Base-by-base conservation (phyloP, 1,140 invertebrate species). In the Eurosta solidaginis region DNA sequence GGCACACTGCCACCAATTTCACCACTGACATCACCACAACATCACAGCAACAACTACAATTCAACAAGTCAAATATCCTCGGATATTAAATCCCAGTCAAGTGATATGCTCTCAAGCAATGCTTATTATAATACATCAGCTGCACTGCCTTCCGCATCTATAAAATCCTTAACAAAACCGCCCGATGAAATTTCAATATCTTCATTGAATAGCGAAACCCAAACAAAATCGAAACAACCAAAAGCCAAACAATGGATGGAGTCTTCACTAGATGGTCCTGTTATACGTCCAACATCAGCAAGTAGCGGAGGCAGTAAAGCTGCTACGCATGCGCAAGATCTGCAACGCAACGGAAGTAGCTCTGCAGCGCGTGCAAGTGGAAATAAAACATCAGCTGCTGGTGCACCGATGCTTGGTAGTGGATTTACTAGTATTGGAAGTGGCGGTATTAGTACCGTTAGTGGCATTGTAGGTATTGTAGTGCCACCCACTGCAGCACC, bases 241-340 rank as follows among this genome's bases (percentile, higher is more conserved):
- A 89, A 89, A 81, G 82, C 88, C 75, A 89, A 89, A 82, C 88
- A 88, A 84, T 88, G 85, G 88, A 77, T 88, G 76, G 89, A 90
- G 81, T 90, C 89, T 0, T 90, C 89, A 17, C 79, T 90, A 27
- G 89, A 90, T 80, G 89, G 89, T 9, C 89, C 89, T 0, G 82
- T 88, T 7, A 85, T 87, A 20, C 81, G 85, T 27, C 80, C 77
- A 14, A 80, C 29, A 82, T 74, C 74, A 82, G 50, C 76, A 79
- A 78, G 10, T 4, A 45, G 40, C 36, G 14, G 10, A 17, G 29
- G 4, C 4, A 4, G 33, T 42, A 44, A 42, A 5, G 6, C 36
- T 45, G 22, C 22, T 45, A 36, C 49, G 44, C 33, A 40, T 25
- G 25, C 12, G 25, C 73, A 47, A n/a, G 77, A 40, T 45, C 50